These are phyloP conservation scores for Tachypleus tridentatus DNA, from an alignment of 1,140 invertebrate species.

Conservation along the genomic window DNA sequence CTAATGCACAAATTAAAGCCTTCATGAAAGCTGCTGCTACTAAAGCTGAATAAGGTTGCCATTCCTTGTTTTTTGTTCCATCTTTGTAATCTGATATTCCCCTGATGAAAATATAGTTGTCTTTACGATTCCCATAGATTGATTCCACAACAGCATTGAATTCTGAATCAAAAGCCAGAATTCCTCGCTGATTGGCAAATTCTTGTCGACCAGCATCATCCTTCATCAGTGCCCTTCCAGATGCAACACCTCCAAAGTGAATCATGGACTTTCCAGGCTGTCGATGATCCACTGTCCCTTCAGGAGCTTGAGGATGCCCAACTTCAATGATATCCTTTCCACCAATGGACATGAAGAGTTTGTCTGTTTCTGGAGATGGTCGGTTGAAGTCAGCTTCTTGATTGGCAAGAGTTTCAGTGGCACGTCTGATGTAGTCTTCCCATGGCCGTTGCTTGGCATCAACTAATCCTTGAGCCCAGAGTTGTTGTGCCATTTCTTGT, in stretches of 20 bases:
- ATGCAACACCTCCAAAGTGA: conserved; percentile 72
- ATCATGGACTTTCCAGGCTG: conserved; percentile 36
- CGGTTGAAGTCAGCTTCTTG: conserved; percentile 50
- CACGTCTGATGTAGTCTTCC: conserved; percentile 57
- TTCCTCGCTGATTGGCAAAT: conserved; percentile 54
- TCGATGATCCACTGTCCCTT: conserved; percentile 29
- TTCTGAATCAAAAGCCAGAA: conserved; percentile 84
- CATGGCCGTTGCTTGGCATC: conserved; percentile 33
- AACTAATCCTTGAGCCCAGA: conserved; percentile 40
- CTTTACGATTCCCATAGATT: conserved; percentile 86
- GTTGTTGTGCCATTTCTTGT: conserved; percentile 63
- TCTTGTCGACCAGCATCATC: conserved; percentile 59
- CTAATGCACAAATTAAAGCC: conserved; percentile 51
- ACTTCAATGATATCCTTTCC: conserved; percentile 92
- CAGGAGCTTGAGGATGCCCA: conserved; percentile 54
- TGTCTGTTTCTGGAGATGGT: conserved; percentile 72
- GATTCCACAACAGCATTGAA: conserved; percentile 91
- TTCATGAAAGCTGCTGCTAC: conserved; percentile 86
- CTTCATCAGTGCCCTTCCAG: conserved; percentile 58
- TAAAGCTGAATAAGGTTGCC: conserved; percentile 86
- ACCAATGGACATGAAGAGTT: conserved; percentile 87
- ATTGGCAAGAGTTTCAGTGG: conserved; percentile 42
- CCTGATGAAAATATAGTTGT: conserved; percentile 56
- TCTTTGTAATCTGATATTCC: conserved; percentile 94
- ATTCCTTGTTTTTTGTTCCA: conserved; percentile 78